Evolutionary conservation across 1,140 invertebrate species (phyloP), one percentile per base, ranked within the genome.

Genomic region (Copidosoma floridanum): DNA sequence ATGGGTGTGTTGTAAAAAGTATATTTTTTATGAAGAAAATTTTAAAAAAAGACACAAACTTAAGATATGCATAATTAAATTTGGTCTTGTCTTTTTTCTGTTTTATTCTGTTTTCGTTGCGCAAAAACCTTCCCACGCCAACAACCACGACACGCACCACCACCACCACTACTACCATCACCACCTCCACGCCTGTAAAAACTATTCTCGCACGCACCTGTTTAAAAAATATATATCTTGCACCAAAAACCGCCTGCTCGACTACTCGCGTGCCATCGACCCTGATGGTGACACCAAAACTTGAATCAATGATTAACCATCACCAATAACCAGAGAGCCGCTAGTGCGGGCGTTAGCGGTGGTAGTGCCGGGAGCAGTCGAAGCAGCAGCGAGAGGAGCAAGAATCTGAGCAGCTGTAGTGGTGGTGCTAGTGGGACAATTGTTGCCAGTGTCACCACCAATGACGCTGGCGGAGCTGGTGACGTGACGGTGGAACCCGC

Each of bases 61-160:
- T n/a, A n/a, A n/a, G n/a, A n/a, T n/a, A n/a, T n/a, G 7, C n/a
- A n/a, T n/a, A n/a, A n/a, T n/a, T n/a, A 24, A 47, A 47, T 7
- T n/a, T 7, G 11, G 44, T 24, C 14, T 47, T 24, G 23, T 51
- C 14, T 55, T n/a, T 14, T 55, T 55, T 55, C 52, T 55, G 52
- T 55, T 55, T 44, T 44, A 29, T 55, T 55, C 44, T 38, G 26
- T 55, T 55, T 55, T 14, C 6, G 18, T 51, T 18, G 18, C 2
- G 7, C 12, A 10, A 4, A 51, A 24, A 21, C 27, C 46, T 14
- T 26, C 14, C 24, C 18, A 23, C 23, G 18, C 23, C 6, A 5
- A 7, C 20, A n/a, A 5, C 23, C 29, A 51, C 26, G 16, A 35
- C 26, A 23, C 2, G 14, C 47, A 51, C 47, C 47, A 51, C 10